Conservation (phyloP, 2,888 invertebrate species). For the Sphaerophoria rueppellii region DNA sequence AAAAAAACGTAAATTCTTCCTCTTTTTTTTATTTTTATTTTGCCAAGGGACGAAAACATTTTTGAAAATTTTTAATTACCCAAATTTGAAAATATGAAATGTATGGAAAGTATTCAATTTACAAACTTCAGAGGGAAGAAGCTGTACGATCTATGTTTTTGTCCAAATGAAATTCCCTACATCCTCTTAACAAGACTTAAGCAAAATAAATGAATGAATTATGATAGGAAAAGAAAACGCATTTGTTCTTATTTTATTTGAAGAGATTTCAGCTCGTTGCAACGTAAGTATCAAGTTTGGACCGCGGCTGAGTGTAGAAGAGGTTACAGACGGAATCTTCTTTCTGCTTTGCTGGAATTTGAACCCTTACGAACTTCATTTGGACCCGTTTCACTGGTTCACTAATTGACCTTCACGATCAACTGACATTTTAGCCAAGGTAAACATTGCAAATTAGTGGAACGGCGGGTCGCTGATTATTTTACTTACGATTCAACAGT, state of each 20-base stretch:
- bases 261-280: too few species aligned
- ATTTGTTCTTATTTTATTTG: neutral
- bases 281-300: too few species aligned
- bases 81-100: slow-evolving; percentile 15
- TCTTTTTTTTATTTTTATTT: slow-evolving; percentile 16
- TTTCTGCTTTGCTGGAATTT: too few species aligned
- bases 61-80: slow-evolving; percentile 46
- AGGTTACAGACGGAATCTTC: too few species aligned
- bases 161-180: slow-evolving; percentile 48
- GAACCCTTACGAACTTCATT: too few species aligned
- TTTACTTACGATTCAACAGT: too few species aligned
- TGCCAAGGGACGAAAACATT: slow-evolving; percentile 58
- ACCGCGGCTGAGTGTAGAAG: too few species aligned
- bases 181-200: slow-evolving; percentile 56
- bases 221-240: neutral
- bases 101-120: slow-evolving; percentile 62
- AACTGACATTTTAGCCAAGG: too few species aligned
- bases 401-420: too few species aligned
- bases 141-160: slow-evolving; percentile 46
- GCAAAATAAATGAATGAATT: slow-evolving; percentile 67
- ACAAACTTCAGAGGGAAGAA: slow-evolving; percentile 51
- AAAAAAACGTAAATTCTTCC: slow-evolving; percentile 46
- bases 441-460: too few species aligned
- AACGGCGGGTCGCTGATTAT: too few species aligned
- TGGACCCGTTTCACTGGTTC: too few species aligned